Evolutionary conservation across 2,888 invertebrate genomes (phyloP).

Genomic region (Atethmia centrago): DNA sequence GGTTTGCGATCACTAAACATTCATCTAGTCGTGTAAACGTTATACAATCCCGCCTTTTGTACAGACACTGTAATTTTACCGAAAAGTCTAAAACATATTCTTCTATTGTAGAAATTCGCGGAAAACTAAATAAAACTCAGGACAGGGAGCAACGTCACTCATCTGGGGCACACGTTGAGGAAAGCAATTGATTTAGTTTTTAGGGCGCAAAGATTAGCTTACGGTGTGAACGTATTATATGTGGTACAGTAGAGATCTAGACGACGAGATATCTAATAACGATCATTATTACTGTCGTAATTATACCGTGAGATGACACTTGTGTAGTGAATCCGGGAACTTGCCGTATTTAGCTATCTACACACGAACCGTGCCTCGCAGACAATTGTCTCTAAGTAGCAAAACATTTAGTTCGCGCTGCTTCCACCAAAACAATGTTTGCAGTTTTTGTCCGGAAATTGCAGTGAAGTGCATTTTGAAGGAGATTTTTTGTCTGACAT

Average conservation of each 20-base stretch:
- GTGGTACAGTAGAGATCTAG: constrained; percentile 69
- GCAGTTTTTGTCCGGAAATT: constrained; percentile 47
- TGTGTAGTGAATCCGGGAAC: constrained; percentile 55
- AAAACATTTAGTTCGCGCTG: constrained; percentile 47
- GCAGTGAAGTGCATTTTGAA: constrained; percentile 39
- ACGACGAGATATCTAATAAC: constrained; percentile 68
- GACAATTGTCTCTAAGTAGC: constrained; percentile 33
- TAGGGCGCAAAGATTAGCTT: constrained; percentile 77
- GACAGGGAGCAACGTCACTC: constrained; percentile 69
- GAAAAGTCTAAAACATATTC: constrained; percentile 15
- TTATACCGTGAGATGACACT: constrained; percentile 71
- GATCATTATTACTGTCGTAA: constrained; percentile 64
- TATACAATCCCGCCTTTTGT: constrained; percentile 41
- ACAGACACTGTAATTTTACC: constrained; percentile 30
- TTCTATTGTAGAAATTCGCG: constrained; percentile 48
- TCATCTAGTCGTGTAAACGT: constrained; percentile 52
- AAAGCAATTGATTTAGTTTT: constrained; percentile 74
- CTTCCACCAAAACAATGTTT: constrained; percentile 47
- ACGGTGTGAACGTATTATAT: constrained; percentile 70
- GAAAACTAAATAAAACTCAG: constrained; percentile 64
- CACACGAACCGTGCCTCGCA: constrained; percentile 27
- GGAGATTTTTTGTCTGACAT: constrained; percentile 36
- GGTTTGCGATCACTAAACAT: constrained; percentile 47
- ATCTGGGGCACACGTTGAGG: constrained; percentile 70
- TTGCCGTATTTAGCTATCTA: constrained; percentile 24